Evolutionary conservation across 2,113 vertebrate species (phyloP), one percentile per base, ranked within the genome.

Genomic region (Maylandia zebra): DNA sequence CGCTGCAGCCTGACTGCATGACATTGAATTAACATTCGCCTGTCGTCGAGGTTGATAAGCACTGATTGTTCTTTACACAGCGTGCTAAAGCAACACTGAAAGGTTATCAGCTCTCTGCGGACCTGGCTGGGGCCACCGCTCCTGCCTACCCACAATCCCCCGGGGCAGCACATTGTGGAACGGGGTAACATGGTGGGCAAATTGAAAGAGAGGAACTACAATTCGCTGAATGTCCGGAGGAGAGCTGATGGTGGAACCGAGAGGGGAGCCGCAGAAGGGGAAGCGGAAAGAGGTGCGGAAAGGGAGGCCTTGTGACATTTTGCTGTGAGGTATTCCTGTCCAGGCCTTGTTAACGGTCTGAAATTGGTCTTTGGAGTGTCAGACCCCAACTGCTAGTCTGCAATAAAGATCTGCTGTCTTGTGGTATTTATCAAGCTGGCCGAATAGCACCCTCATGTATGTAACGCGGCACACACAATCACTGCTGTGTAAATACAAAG

Each of bases 41-140:
- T 91, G 92, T 88, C 90, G 95, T 92, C 86, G 17, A 85, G 38
- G 19, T 83, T 89, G 95, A 95, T 95, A 95, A 95, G 91, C 91
- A 83, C 90, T 93, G 94, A 96, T 96, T 96, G 94, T 95, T 95
- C 94, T 94, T 95, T 93, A 90, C 90, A 93, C 91, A 93, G 91
- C 1, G 81, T 56, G 85, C 88, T 91, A 91, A 90, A 94, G 92
- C 87, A 90, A 92, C 93, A 86, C 84, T 45, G 86, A 96, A 95
- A 96, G 95, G 95, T 96, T 95, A 95, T 94, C 90, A 27, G 91
- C 92, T 90, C 94, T 95, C 94, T 59, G 61, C 5, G 93, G 95
- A 93, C 90, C 90, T 92, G 93, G 91, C 90, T 85, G 4, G 79
- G 93, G 88, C 95, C 32, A 76, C 89, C 48, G 83, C 93, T 90